A percentile compares a stretch with the other conserved stretches of the same genome.
phyloP scores from a whole-genome alignment of 2,888 invertebrate species.

The Melolontha melolontha region DNA sequence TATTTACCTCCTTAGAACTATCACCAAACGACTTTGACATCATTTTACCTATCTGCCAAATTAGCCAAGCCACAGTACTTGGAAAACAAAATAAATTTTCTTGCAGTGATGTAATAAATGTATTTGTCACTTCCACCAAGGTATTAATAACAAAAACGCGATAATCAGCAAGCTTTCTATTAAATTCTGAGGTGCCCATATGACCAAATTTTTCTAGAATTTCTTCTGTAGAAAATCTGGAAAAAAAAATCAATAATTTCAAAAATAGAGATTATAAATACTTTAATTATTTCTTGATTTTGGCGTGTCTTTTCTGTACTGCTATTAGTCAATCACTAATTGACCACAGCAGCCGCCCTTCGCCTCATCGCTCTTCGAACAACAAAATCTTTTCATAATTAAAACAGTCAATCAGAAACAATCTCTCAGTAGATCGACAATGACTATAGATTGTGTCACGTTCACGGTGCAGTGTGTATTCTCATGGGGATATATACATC shows the following conservation, averaged over 20 bases:
- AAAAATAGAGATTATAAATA: slow-evolving; percentile 5
- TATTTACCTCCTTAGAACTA: slow-evolving; percentile 67
- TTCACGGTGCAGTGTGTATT: too few species aligned
- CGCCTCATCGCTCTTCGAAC: too few species aligned
- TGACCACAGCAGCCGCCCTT: too few species aligned
- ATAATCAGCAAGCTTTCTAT: slow-evolving; percentile 80
- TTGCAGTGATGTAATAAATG: slow-evolving; percentile 85
- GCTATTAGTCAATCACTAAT: too few species aligned
- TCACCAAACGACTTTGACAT: slow-evolving; percentile 72
- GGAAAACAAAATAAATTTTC: slow-evolving; percentile 93
- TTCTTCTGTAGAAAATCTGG: slow-evolving; percentile 68
- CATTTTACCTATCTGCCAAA: slow-evolving; percentile 84
- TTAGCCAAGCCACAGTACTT: slow-evolving; percentile 88
- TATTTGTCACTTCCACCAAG: slow-evolving; percentile 81
- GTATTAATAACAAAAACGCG: slow-evolving; percentile 83
- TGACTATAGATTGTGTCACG: too few species aligned
- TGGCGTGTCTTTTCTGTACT: too few species aligned
- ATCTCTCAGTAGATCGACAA: too few species aligned
- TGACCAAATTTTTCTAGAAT: slow-evolving; percentile 80
- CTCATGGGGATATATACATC: too few species aligned
- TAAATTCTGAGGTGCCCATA: slow-evolving; percentile 79
- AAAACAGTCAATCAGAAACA: too few species aligned
- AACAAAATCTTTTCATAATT: too few species aligned
- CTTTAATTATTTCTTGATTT: too few species aligned
- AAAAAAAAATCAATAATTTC: slow-evolving; percentile 26